Conservation (phyloP, 2,888 invertebrate genomes). For the Acanthosoma haemorrhoidale region DNA sequence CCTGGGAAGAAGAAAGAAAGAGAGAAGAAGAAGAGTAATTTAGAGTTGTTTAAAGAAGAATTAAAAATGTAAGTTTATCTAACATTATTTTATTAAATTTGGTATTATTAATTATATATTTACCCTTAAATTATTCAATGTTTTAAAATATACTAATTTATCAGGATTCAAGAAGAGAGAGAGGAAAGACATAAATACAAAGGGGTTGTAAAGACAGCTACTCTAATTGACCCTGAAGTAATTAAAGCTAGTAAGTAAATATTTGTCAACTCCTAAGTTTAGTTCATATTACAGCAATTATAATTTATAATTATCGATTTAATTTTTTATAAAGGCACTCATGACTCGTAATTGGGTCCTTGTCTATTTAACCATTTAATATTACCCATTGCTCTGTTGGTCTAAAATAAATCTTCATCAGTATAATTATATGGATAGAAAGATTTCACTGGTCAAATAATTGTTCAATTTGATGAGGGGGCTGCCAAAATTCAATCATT, state of each 20-base stretch:
- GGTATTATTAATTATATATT: background rate
- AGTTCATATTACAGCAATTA: no score
- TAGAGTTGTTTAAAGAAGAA: constrained; percentile 98
- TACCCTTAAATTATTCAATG: background rate
- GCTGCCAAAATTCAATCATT: no score
- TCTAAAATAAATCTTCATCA: no score
- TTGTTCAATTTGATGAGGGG: no score
- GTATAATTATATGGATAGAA: no score
- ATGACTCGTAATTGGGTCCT: no score
- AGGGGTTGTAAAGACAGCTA: constrained; percentile 57
- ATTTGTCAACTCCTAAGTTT: background rate
- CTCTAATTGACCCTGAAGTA: constrained; percentile 40
- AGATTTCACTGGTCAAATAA: no score
- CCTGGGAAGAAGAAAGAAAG: constrained; percentile 62
- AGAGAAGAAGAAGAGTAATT: constrained; percentile 92
- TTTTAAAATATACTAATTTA: constrained; percentile 19
- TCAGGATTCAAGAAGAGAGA: constrained; percentile 92
- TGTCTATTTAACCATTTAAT: no score
- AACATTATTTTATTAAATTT: background rate
- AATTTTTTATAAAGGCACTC: no score
- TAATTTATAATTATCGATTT: no score
- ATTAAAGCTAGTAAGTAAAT: constrained; percentile 36
- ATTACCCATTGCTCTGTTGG: no score
- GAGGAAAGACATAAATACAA: constrained; percentile 92
- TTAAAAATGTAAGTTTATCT: constrained; percentile 75